Evolutionary conservation across 2,888 invertebrate species (phyloP).

Genomic region (Euproctis similis): DNA sequence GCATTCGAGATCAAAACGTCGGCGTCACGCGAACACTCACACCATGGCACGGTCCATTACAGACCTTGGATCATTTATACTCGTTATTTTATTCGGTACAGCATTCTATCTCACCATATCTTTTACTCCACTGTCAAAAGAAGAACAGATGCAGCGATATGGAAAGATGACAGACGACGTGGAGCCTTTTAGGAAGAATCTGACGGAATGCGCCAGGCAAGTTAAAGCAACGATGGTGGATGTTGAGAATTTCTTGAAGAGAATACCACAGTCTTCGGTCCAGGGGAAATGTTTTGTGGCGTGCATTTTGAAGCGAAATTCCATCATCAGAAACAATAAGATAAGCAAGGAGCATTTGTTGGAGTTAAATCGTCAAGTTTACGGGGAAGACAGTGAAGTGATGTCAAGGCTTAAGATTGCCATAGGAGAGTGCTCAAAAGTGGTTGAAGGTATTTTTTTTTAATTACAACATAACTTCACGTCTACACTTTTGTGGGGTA

Average conservation of each 20-base stretch:
- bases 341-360: slow-evolving; percentile 41
- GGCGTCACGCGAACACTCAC: slow-evolving; percentile 9
- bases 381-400: slow-evolving; percentile 58
- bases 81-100: slow-evolving; percentile 31
- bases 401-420: slow-evolving; percentile 43
- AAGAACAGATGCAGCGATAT: slow-evolving; percentile 47
- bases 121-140: slow-evolving; percentile 50
- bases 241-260: slow-evolving; percentile 55
- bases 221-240: slow-evolving; percentile 54
- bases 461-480: too few species aligned
- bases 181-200: slow-evolving; percentile 59
- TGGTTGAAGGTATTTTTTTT: slow-evolving; percentile 28
- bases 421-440: slow-evolving; percentile 41
- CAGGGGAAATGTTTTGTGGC: slow-evolving; percentile 67
- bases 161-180: slow-evolving; percentile 47
- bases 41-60: slow-evolving; percentile 29
- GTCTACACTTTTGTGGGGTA: too few species aligned
- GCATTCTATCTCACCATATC: slow-evolving; percentile 36
- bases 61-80: slow-evolving; percentile 21
- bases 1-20: slow-evolving; percentile 30
- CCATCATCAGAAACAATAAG: slow-evolving; percentile 54
- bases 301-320: slow-evolving; percentile 56
- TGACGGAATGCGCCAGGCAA: slow-evolving; percentile 59
- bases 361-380: slow-evolving; percentile 48
- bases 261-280: slow-evolving; percentile 48